These are phyloP conservation scores for Glandiceps talaboti DNA, from an alignment of 53 echinoderm and acorn worm species.

Conservation along the genomic window DNA sequence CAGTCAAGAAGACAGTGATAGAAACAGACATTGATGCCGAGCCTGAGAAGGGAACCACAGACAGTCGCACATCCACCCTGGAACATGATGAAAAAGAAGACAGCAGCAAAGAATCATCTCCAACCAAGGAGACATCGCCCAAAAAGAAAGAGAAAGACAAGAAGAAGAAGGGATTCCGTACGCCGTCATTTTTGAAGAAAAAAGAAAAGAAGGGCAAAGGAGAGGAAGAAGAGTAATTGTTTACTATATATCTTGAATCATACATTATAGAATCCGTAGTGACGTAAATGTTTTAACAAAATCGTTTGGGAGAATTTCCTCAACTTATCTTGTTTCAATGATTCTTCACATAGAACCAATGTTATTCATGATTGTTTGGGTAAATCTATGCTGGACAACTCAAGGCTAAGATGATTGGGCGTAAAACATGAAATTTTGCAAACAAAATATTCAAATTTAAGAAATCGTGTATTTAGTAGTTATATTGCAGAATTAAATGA, in stretches of 20 bases:
- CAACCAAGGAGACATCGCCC: conserved; percentile 87
- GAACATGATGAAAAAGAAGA: conserved; percentile 25
- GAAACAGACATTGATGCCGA: conserved; percentile 31
- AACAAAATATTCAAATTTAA: no score
- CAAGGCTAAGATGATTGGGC: background rate
- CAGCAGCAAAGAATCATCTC: conserved; percentile 82
- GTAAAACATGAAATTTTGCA: background rate
- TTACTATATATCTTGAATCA: background rate
- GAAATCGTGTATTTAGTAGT: background rate
- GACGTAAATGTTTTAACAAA: background rate
- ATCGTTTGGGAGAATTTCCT: background rate
- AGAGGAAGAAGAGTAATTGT: conserved; percentile 22
- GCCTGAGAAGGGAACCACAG: conserved; percentile 41
- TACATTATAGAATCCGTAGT: background rate
- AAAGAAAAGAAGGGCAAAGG: conserved; percentile 93
- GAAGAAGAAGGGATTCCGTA: conserved; percentile 97
- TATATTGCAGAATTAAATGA: background rate
- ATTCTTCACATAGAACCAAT: background rate
- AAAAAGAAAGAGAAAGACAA: conserved; percentile 83
- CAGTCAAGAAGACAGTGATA: conserved; percentile 23
- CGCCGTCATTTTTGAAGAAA: conserved; percentile 92
- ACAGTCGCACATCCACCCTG: conserved; percentile 41
- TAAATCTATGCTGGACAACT: background rate
- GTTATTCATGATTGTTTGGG: background rate
- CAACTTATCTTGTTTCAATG: background rate